Percentiles rank a stretch among this genome's conserved stretches.
Evolutionary conservation across 2,113 vertebrate species (phyloP).

Genomic region (Hypanus sabinus): DNA sequence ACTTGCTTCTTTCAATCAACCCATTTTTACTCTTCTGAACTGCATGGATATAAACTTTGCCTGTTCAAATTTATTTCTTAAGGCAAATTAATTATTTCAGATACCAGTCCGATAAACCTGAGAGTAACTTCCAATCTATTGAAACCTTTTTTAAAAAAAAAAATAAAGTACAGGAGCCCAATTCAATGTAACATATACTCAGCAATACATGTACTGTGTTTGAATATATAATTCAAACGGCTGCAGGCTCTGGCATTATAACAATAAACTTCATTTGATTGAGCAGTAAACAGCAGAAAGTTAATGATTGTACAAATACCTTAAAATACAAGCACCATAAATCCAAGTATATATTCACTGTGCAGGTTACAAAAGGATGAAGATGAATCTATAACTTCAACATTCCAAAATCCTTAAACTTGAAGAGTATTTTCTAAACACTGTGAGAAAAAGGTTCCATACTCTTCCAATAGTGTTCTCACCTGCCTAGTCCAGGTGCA

Average conservation of each 20-base stretch:
- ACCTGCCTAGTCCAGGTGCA: neutral
- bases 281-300: neutral
- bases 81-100: too few relatives aligned
- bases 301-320: neutral
- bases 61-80: too few relatives aligned
- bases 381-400: neutral
- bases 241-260: neutral
- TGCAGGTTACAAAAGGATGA: neutral
- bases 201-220: neutral
- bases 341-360: neutral
- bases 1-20: too few relatives aligned
- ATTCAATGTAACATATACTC: neutral
- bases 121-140: too few relatives aligned
- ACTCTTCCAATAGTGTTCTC: neutral
- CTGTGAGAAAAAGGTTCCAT: neutral
- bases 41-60: too few relatives aligned
- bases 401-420: neutral
- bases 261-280: neutral
- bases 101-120: too few relatives aligned
- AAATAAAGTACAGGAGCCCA: neutral
- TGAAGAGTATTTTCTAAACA: neutral
- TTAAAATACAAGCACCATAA: neutral
- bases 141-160: too few relatives aligned
- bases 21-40: too few relatives aligned
- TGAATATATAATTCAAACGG: neutral